phyloP scores from a whole-genome alignment of 2,797 vertebrate genomes.

The Heliangelus exortis region DNA sequence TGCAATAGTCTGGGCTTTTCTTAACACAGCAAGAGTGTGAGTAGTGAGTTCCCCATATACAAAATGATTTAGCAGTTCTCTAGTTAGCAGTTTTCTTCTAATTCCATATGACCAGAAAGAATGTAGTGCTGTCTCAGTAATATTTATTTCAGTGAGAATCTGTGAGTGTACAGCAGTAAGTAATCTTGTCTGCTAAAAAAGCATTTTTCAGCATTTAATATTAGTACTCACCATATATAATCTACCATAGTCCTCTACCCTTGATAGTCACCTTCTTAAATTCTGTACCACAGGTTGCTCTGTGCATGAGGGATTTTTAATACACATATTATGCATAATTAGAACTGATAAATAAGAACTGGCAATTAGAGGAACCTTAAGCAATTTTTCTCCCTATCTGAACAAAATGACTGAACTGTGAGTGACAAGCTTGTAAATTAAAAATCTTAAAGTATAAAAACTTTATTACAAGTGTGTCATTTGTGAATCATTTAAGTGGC shows the following conservation, averaged over 20 bases:
- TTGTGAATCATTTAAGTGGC: not conserved
- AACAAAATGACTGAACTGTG: slow-evolving; percentile 21
- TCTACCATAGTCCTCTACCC: not conserved
- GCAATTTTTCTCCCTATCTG: slow-evolving; percentile 10
- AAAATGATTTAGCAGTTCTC: not conserved
- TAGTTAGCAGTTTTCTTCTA: not conserved
- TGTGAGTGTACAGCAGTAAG: not conserved
- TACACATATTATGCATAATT: slow-evolving; percentile 1
- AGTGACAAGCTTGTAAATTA: slow-evolving; percentile 46
- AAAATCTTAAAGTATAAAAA: slow-evolving; percentile 10
- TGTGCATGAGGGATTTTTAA: not conserved
- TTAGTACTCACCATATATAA: not conserved
- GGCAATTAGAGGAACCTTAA: slow-evolving; percentile 24
- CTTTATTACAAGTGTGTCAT: slow-evolving; percentile 21
- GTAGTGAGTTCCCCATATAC: not conserved
- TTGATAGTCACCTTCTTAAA: not conserved
- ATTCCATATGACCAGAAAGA: not conserved
- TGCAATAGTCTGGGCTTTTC: not conserved
- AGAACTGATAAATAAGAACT: slow-evolving; percentile 26
- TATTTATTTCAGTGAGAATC: not conserved
- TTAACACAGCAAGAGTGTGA: not conserved
- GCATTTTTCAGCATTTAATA: not conserved
- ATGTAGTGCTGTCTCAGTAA: not conserved
- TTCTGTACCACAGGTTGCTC: not conserved
- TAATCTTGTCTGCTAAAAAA: not conserved